Percentiles rank a stretch among this genome's conserved stretches.
phyloP scores from a whole-genome alignment of 2,888 invertebrate species.

The Drosophila buzzatii region DNA sequence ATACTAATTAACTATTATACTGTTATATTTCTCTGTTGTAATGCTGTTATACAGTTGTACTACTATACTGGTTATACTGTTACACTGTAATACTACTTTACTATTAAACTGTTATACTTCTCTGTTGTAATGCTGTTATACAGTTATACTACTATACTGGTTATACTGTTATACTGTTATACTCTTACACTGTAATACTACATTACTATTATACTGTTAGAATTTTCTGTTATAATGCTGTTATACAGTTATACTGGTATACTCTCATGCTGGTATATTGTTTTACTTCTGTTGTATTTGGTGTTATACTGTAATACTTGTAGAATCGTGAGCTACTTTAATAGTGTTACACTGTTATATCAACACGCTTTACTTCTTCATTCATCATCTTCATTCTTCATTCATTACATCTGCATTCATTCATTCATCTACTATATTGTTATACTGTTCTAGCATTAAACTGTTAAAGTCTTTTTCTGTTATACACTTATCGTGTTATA shows the following conservation, averaged over 20 bases:
- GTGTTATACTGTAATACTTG: background rate
- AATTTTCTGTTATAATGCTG: no score
- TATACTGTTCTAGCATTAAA: background rate
- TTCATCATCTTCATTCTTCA: no score
- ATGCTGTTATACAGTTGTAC: background rate
- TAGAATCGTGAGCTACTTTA: no score
- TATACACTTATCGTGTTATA: background rate
- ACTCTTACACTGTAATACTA: background rate
- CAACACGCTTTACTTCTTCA: no score
- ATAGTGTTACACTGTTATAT: background rate
- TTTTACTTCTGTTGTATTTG: no score
- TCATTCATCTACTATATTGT: no score
- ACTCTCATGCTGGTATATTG: background rate
- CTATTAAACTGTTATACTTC: background rate
- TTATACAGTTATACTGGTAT: background rate
- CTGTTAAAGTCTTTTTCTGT: background rate
- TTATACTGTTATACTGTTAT: background rate
- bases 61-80: background rate
- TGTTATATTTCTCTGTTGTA: background rate
- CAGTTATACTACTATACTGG: background rate
- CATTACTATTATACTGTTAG: no score
- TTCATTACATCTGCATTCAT: no score
- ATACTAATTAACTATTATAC: background rate
- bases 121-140: no score
- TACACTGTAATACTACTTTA: background rate